Evolutionary conservation across 2,888 invertebrate species (phyloP), one percentile per base, ranked within the genome.

Genomic region (Ormyrus thymus): DNA sequence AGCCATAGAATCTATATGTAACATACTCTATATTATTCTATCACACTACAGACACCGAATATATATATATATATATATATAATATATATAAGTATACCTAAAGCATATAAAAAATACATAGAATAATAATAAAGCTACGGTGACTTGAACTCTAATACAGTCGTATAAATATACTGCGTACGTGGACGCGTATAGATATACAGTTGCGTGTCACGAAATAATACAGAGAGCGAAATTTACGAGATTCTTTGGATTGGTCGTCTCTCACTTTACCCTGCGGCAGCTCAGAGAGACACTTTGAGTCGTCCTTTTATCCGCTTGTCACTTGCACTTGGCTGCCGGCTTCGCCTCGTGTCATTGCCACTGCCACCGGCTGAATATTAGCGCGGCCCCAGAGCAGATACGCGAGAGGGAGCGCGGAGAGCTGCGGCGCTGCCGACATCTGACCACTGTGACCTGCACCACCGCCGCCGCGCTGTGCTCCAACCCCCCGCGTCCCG

Each of bases 381-480:
- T 73, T 55, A 48, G 56, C 59, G 55, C 50, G 51, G 61, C 13
- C n/a, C 48, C 13, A 56, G 53, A 59, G 46, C 29, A 29, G 29
- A 29, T 29, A 29, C 29, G 15, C 48, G 66, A 56, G 58, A 55
- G n/a, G 46, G 51, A 29, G 55, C 56, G n/a, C 6, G 29, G 5
- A 29, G 29, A 29, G 61, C 46, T 29, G 70, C 69, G 7, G 61
- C 72, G 78, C 82, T 84, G 83, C 79, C 83, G 85, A 84, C 85
- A 85, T 83, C 85, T 83, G 80, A 79, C 78, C 80, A 72, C 66
- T 61, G 83, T 84, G 85, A 84, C 85, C 85, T 82, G 83, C 76
- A 85, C 80, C 74, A 48, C 10, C 55, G 53, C 10, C 58, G 55
- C 8, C 50, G 45, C 46, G 48, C 69, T 51, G 45, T 75, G 55